phyloP scores from a whole-genome alignment of 2,888 invertebrate species.

The Lithodes maja region DNA sequence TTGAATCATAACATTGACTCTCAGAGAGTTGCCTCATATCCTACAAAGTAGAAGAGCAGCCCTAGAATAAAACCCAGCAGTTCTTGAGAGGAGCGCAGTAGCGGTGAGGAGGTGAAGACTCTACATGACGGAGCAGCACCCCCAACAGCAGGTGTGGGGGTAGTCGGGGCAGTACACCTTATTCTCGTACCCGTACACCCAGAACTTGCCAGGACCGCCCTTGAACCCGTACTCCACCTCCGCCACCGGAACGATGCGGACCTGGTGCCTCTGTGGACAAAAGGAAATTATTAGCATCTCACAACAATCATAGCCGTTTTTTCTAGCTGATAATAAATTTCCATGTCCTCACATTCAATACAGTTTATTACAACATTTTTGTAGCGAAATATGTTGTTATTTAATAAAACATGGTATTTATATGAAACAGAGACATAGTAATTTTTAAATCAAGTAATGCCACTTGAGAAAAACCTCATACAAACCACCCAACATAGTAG shows the following conservation, averaged over 20 bases:
- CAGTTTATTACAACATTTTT: too few relatives aligned
- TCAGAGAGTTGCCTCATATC: neutral
- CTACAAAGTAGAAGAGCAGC: neutral
- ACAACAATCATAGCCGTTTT: neutral
- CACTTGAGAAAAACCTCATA: too few relatives aligned
- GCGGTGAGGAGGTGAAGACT: neutral
- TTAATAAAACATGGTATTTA: too few relatives aligned
- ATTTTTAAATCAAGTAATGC: too few relatives aligned
- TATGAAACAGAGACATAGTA: too few relatives aligned
- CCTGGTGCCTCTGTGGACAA: slow-evolving; percentile 74
- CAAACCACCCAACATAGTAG: too few relatives aligned
- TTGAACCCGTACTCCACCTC: slow-evolving; percentile 75
- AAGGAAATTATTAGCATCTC: slow-evolving; percentile 26
- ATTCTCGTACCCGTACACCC: slow-evolving; percentile 75
- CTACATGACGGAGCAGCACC: slow-evolving; percentile 72
- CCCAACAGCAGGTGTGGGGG: slow-evolving; percentile 76
- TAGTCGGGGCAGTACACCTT: slow-evolving; percentile 75
- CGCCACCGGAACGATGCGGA: slow-evolving; percentile 75
- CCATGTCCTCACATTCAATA: too few relatives aligned
- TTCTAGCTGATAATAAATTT: too few relatives aligned
- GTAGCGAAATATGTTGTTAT: too few relatives aligned
- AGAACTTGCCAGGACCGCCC: slow-evolving; percentile 73
- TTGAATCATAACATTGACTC: slow-evolving; percentile 6
- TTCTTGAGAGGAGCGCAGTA: neutral
- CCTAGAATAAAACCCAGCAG: neutral